Percentiles rank a stretch among this genome's conserved stretches.
Evolutionary conservation across 35 echinoderm and acorn worm species (phyloP).

Genomic region (Heliocidaris tuberculata): DNA sequence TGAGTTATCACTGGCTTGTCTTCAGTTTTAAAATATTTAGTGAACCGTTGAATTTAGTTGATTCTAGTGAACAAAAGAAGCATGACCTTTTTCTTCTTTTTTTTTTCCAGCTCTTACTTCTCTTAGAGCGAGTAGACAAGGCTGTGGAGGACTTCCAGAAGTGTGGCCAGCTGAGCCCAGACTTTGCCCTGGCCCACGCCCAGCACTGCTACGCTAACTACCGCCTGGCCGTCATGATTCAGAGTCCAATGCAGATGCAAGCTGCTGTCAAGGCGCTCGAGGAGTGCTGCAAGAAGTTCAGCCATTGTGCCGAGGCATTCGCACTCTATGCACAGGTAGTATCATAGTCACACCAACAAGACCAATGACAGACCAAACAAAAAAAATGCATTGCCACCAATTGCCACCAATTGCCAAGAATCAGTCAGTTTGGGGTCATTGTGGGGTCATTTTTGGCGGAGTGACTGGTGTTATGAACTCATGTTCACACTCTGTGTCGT

Average conservation of each 20-base stretch:
- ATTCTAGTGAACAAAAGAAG: too few relatives aligned
- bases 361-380: too few relatives aligned
- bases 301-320: constrained; percentile 83
- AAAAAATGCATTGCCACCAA: too few relatives aligned
- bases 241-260: constrained; percentile 98
- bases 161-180: constrained; percentile 68
- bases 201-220: constrained; percentile 97
- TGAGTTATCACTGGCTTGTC: too few relatives aligned
- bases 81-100: not conserved
- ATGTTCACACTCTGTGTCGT: too few relatives aligned
- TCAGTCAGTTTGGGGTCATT: too few relatives aligned
- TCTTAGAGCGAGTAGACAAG: constrained; percentile 92
- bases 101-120: constrained; percentile 72
- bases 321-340: constrained; percentile 89
- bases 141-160: constrained; percentile 94
- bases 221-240: constrained; percentile 64
- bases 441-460: too few relatives aligned
- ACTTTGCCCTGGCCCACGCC: constrained; percentile 93
- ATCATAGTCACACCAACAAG: too few relatives aligned
- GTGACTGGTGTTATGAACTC: too few relatives aligned
- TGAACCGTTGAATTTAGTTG: too few relatives aligned
- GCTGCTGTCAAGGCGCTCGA: constrained; percentile 80
- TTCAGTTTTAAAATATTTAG: too few relatives aligned
- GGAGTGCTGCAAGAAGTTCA: constrained; percentile 79
- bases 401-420: too few relatives aligned